These are phyloP conservation scores for Aurelia sp. DNA, from an alignment of 30 jellyfish, hydroid and myxozoan genomes.

Conservation along the genomic window DNA sequence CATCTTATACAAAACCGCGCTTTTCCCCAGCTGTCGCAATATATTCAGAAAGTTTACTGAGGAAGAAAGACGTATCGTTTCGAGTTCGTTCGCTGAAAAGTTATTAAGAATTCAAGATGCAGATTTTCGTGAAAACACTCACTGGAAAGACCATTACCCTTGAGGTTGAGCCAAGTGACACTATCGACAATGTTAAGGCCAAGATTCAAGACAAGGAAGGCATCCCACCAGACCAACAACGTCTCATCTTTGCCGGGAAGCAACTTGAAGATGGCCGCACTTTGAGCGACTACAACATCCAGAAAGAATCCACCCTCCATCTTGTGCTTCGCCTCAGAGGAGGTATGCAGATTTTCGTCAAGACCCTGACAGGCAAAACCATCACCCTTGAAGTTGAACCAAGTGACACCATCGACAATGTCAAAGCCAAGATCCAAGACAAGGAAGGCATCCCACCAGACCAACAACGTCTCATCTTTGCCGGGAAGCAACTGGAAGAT, in stretches of 20 bases:
- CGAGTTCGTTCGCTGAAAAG: too few relatives aligned
- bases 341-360: constrained; percentile 95
- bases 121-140: constrained; percentile 89
- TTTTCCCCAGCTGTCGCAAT: background rate
- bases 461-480: constrained; percentile 93
- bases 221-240: constrained; percentile 98
- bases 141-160: constrained; percentile 98
- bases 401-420: constrained; percentile 88
- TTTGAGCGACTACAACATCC: constrained; percentile 86
- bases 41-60: too few relatives aligned
- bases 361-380: constrained; percentile 93
- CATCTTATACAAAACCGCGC: background rate
- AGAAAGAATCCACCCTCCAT: constrained; percentile 93
- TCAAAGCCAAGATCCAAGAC: constrained; percentile 92
- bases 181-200: constrained; percentile 90
- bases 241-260: constrained; percentile 95
- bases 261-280: constrained; percentile 99
- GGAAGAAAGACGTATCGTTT: too few relatives aligned
- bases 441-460: constrained; percentile 99
- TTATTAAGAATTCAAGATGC: constrained; percentile 32
- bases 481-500: constrained; percentile 96
- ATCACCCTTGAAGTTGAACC: constrained; percentile 98
- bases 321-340: constrained; percentile 94
- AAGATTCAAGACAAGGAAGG: constrained; percentile 99
- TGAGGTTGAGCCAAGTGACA: constrained; percentile 97